These are phyloP conservation scores for Pangasius sanitwongsei DNA, from an alignment of 2,797 vertebrate species.

Conservation along the genomic window DNA sequence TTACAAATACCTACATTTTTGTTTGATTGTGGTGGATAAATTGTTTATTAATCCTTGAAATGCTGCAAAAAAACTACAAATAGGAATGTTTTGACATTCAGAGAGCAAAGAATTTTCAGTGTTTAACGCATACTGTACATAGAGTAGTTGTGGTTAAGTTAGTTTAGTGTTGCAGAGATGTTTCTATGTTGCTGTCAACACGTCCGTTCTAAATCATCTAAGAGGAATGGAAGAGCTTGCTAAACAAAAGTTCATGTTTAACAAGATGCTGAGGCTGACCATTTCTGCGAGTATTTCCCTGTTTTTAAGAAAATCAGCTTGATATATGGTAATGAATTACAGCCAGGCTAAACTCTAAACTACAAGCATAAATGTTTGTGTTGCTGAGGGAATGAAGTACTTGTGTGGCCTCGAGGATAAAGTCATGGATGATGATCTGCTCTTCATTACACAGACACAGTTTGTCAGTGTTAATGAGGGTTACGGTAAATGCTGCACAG, in stretches of 20 bases:
- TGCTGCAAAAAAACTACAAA: background rate
- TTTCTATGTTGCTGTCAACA: background rate
- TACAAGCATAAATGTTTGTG: background rate
- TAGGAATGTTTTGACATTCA: background rate
- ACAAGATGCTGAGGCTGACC: background rate
- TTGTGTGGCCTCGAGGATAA: conserved; percentile 99
- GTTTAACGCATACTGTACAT: background rate
- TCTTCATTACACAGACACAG: conserved; percentile 98
- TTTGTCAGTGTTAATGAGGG: conserved; percentile 98
- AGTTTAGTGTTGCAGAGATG: background rate
- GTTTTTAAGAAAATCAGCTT: background rate
- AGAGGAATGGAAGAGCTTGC: background rate
- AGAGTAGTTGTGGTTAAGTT: background rate
- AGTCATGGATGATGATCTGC: conserved; percentile 99
- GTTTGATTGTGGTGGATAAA: background rate
- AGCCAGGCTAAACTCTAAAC: conserved; percentile 6
- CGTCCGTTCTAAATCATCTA: background rate
- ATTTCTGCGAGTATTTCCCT: background rate
- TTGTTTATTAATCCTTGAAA: background rate
- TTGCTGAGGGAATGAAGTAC: conserved; percentile 60
- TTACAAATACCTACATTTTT: background rate
- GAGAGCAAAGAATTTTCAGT: background rate
- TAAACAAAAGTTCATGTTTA: background rate
- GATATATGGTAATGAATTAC: background rate
- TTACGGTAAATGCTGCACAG: conserved; percentile 98